These are phyloP conservation scores for Gasterosteus aculeatus DNA, from an alignment of 2,113 vertebrate species.

Conservation along the genomic window DNA sequence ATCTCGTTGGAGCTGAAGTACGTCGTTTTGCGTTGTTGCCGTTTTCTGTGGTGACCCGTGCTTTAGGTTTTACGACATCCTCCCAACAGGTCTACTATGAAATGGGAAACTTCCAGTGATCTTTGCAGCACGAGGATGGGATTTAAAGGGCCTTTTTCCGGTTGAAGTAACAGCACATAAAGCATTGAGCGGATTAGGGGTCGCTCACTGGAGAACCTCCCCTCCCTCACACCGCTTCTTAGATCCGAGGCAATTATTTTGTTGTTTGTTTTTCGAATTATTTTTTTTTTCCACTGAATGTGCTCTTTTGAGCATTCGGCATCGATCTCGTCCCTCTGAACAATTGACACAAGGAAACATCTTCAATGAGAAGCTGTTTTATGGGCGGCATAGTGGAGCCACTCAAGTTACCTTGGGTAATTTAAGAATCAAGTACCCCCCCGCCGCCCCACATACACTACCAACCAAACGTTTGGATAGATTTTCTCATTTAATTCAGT, in stretches of 20 bases:
- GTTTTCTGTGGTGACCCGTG: background rate
- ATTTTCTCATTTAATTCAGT: too few relatives aligned
- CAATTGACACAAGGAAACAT: background rate
- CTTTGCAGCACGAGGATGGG: background rate
- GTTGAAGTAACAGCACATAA: too few relatives aligned
- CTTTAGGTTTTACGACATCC: background rate
- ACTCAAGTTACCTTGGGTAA: conserved; percentile 6
- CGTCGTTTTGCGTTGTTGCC: background rate
- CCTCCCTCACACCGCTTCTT: background rate
- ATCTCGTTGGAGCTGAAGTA: conserved; percentile 7
- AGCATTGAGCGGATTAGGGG: background rate
- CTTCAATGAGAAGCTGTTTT: conserved; percentile 3
- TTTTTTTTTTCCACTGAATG: background rate
- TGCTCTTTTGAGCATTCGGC: background rate
- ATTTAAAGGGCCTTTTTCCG: conserved; percentile 6
- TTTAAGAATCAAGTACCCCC: conserved; percentile 14
- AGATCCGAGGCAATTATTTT: background rate
- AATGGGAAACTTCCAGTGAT: background rate
- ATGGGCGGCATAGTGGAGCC: conserved; percentile 2
- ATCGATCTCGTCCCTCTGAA: conserved; percentile 3
- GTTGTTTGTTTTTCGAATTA: conserved; percentile 7
- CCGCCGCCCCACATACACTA: too few relatives aligned
- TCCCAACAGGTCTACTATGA: background rate
- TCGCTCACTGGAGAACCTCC: background rate
- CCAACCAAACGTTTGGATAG: too few relatives aligned